Evolutionary conservation across 2,888 invertebrate genomes (phyloP).

Genomic region (Folsomia candida): DNA sequence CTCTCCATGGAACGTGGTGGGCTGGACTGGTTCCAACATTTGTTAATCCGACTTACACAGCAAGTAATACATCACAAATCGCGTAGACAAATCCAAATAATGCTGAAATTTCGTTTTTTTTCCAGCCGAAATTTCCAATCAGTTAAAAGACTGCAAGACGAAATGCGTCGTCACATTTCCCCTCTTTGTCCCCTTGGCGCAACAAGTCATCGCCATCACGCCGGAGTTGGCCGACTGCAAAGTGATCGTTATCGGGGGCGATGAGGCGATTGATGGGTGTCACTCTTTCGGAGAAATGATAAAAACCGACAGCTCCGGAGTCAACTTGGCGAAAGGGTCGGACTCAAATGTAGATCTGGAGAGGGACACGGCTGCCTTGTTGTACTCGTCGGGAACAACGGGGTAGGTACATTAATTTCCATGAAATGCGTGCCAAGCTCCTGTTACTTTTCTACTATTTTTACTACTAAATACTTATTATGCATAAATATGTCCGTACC

Average conservation of each 20-base stretch:
- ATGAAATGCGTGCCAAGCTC: background rate
- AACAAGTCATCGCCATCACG: conserved; percentile 18
- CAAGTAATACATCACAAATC: conserved; percentile 19
- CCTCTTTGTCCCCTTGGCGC: conserved; percentile 20
- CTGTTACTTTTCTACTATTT: too few species aligned
- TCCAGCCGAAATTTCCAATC: conserved; percentile 49
- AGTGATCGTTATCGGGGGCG: conserved; percentile 33
- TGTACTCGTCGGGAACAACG: conserved; percentile 23
- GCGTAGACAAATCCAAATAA: background rate
- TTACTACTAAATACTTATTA: conserved; percentile 58
- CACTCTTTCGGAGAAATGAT: conserved; percentile 40
- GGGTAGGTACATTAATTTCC: too few species aligned
- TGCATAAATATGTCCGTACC: conserved; percentile 72
- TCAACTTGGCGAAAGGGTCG: conserved; percentile 37
- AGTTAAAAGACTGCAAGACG: conserved; percentile 59
- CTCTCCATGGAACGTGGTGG: conserved; percentile 44
- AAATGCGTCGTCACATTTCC: conserved; percentile 65
- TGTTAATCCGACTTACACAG: conserved; percentile 50
- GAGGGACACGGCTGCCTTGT: conserved; percentile 29
- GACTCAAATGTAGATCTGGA: conserved; percentile 42
- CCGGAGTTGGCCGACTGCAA: conserved; percentile 22
- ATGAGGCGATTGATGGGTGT: conserved; percentile 31
- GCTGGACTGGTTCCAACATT: conserved; percentile 49
- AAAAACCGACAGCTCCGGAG: conserved; percentile 33
- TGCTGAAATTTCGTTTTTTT: background rate